Conservation (phyloP, 1,140 invertebrate species). For the Drosophila serrata region DNA sequence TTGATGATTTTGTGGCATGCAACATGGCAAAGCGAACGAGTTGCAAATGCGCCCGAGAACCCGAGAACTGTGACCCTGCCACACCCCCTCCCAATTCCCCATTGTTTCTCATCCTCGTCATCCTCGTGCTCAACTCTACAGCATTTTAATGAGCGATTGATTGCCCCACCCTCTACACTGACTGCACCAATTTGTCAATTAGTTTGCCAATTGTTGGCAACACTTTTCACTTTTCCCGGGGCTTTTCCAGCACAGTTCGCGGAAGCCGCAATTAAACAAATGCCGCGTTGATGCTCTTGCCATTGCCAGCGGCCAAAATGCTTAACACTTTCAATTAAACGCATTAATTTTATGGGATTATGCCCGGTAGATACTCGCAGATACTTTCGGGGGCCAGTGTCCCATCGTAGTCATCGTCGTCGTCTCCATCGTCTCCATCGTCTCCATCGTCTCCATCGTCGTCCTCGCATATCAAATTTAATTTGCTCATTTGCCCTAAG, state of each 20-base stretch:
- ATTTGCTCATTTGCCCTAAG: constrained; percentile 84
- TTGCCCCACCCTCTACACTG: constrained; percentile 42
- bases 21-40: constrained; percentile 69
- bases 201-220: constrained; percentile 64
- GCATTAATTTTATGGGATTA: constrained; percentile 82
- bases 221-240: constrained; percentile 53
- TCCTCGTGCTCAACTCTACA: constrained; percentile 14
- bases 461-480: constrained; percentile 79
- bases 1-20: constrained; percentile 83
- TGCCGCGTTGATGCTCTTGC: constrained; percentile 24
- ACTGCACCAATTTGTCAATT: constrained; percentile 72
- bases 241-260: neutral
- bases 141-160: constrained; percentile 79
- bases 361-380: constrained; percentile 34
- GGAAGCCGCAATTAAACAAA: constrained; percentile 70
- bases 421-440: neutral
- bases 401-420: neutral
- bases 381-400: constrained; percentile 4
- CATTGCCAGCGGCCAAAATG: constrained; percentile 33
- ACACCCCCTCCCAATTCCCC: no score
- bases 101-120: no score
- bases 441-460: neutral
- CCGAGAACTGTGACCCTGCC: neutral
- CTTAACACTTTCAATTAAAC: constrained; percentile 83
- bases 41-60: constrained; percentile 44